These are phyloP conservation scores for Benitochromis conjunctus DNA, from an alignment of 2,113 vertebrate species.

Conservation along the genomic window DNA sequence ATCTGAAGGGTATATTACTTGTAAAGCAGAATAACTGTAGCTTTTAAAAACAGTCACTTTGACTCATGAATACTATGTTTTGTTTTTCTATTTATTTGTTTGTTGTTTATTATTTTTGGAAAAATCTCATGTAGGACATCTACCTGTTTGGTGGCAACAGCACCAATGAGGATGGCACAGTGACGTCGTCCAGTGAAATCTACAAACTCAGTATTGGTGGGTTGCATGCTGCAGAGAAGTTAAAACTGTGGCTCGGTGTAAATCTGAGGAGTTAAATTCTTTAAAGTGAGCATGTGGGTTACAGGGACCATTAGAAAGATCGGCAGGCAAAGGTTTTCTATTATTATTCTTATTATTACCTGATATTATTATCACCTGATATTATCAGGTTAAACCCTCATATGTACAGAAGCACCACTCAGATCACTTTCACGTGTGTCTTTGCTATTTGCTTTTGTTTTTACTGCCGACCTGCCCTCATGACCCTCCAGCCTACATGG, in stretches of 20 bases:
- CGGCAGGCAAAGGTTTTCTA: too few species aligned
- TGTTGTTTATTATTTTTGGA: background rate
- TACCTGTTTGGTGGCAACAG: constrained; percentile 72
- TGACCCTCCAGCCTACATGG: constrained; percentile 68
- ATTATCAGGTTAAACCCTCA: background rate
- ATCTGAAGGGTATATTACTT: background rate
- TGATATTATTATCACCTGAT: too few species aligned
- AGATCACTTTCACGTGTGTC: constrained; percentile 50
- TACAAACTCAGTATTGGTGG: constrained; percentile 75
- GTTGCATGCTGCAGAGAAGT: background rate
- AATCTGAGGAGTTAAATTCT: background rate
- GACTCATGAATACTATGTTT: background rate
- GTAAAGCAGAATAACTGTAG: background rate
- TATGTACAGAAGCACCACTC: background rate
- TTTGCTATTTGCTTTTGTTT: constrained; percentile 53
- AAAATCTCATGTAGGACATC: constrained; percentile 57
- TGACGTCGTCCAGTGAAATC: constrained; percentile 59
- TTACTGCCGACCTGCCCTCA: constrained; percentile 44
- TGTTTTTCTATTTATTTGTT: background rate
- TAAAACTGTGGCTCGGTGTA: background rate
- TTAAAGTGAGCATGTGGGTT: background rate
- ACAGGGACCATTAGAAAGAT: too few species aligned
- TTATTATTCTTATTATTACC: too few species aligned
- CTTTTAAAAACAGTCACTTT: background rate
- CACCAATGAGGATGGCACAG: constrained; percentile 38